A percentile compares a stretch with the other conserved stretches of the same genome.
phyloP scores from a whole-genome alignment of 1,140 invertebrate genomes.

The Caenorhabditis inopinata region DNA sequence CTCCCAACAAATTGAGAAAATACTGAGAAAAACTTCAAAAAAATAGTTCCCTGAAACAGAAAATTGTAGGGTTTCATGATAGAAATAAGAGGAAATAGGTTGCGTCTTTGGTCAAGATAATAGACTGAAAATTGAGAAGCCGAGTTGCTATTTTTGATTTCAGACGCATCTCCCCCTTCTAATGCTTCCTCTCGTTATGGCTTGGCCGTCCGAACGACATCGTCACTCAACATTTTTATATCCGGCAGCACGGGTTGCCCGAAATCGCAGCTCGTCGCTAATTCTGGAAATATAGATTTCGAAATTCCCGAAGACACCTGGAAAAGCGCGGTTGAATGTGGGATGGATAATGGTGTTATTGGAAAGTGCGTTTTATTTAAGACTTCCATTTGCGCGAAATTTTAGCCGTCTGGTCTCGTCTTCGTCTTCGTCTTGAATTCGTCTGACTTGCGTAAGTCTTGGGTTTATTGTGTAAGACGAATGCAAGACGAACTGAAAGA shows the following conservation, averaged over 20 bases:
- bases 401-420: too few species aligned
- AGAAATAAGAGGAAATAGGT: background rate
- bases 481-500: too few species aligned
- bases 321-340: background rate
- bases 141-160: background rate
- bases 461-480: too few species aligned
- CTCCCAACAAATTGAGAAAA: too few species aligned
- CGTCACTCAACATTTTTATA: background rate
- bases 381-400: too few species aligned
- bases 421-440: too few species aligned
- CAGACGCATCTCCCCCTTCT: background rate
- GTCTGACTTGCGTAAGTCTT: too few species aligned
- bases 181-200: background rate
- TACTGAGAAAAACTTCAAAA: too few species aligned
- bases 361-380: background rate
- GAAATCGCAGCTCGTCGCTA: background rate
- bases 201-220: background rate
- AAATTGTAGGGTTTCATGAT: too few species aligned
- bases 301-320: background rate
- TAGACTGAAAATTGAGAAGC: background rate
- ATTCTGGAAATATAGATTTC: background rate
- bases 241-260: background rate
- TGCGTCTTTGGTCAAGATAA: background rate
- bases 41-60: too few species aligned
- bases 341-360: background rate